phyloP scores from a whole-genome alignment of 30 jellyfish, hydroid and myxozoan species.

The Turritopsis dohrnii region DNA sequence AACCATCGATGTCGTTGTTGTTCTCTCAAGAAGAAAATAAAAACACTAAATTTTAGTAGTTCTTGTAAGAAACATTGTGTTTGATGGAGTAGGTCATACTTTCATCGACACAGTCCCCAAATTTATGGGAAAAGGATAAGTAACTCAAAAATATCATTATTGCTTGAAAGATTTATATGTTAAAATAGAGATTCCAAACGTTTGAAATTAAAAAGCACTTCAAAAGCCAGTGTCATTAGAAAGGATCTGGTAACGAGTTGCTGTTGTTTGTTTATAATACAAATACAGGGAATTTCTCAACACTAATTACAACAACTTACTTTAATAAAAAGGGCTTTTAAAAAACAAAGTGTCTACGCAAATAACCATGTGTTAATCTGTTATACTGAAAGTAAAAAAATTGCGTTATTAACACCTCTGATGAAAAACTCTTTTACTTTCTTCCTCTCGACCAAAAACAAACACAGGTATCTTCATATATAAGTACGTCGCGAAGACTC shows the following conservation, averaged over 20 bases:
- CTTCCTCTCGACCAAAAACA: background rate
- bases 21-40: too few species aligned
- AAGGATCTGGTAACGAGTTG: background rate
- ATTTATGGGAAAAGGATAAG: too few species aligned
- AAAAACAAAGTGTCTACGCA: background rate
- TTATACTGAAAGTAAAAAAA: background rate
- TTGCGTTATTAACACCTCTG: background rate
- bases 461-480: background rate
- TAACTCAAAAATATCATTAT: too few species aligned
- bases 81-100: too few species aligned
- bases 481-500: background rate
- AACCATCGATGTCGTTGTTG: too few species aligned
- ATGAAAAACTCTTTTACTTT: background rate
- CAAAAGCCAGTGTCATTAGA: too few species aligned
- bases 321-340: background rate
- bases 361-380: background rate
- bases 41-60: too few species aligned
- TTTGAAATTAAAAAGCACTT: too few species aligned
- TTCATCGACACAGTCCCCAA: too few species aligned
- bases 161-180: too few species aligned
- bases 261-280: background rate
- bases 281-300: background rate
- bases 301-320: background rate
- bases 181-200: too few species aligned
- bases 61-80: too few species aligned